Conservation (phyloP, 2,888 invertebrate species). For the Neoitamus cyanurus region DNA sequence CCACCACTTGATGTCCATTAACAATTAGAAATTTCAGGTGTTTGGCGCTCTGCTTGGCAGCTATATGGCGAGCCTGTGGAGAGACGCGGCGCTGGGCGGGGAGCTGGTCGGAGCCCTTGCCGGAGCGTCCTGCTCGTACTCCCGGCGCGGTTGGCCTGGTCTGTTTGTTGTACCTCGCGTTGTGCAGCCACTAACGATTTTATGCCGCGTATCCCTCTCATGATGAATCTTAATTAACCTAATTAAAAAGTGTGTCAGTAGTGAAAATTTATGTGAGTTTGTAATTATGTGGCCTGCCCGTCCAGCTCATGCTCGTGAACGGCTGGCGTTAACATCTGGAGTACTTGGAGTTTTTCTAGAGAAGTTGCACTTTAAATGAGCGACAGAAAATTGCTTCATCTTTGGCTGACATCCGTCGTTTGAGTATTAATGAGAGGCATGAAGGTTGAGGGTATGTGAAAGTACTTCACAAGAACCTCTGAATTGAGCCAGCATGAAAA, state of each 20-base stretch:
- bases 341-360: constrained; percentile 23
- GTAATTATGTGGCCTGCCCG: constrained; percentile 27
- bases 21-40: constrained; percentile 36
- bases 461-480: constrained; percentile 15
- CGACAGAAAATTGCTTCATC: constrained; percentile 40
- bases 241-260: constrained; percentile 40
- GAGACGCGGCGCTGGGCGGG: neutral
- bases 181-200: constrained; percentile 35
- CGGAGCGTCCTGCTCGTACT: neutral
- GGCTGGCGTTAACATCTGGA: constrained; percentile 18
- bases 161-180: constrained; percentile 6
- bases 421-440: constrained; percentile 34
- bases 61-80: neutral
- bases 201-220: constrained; percentile 27
- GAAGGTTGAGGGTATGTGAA: constrained; percentile 20
- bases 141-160: neutral
- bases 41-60: neutral
- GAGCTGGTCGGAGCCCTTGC: neutral
- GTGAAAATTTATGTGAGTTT: constrained; percentile 40
- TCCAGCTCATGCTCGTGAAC: neutral
- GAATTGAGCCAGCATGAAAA: constrained; percentile 25
- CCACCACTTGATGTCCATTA: constrained; percentile 24
- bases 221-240: constrained; percentile 43
- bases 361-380: constrained; percentile 37
- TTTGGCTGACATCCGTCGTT: constrained; percentile 39